phyloP scores from a whole-genome alignment of 2,113 vertebrate species.

The Alethe diademata region DNA sequence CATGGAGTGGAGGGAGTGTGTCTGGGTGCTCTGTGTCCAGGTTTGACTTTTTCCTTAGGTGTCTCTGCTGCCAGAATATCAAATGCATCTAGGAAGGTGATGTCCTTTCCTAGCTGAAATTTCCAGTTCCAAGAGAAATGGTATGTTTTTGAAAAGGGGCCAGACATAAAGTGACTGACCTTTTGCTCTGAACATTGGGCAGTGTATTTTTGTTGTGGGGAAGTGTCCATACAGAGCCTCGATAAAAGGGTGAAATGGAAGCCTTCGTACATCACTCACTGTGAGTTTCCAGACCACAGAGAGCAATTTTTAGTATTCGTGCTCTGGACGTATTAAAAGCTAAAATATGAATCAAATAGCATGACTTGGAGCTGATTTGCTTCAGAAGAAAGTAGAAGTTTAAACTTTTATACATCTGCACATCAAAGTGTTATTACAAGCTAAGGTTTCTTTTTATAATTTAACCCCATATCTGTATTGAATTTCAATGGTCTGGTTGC shows the following conservation, averaged over 20 bases:
- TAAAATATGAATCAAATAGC: constrained; percentile 66
- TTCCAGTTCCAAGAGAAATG: neutral
- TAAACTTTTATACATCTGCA: constrained; percentile 66
- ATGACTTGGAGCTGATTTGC: constrained; percentile 62
- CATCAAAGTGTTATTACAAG: constrained; percentile 64
- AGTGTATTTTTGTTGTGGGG: neutral
- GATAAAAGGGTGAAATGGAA: constrained; percentile 20
- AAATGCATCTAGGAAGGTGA: neutral
- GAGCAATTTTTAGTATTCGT: constrained; percentile 12
- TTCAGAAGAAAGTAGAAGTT: constrained; percentile 61
- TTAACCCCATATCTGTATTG: constrained; percentile 48
- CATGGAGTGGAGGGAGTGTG: rapidly evolving
- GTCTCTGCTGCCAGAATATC: neutral
- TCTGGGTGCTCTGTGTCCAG: neutral
- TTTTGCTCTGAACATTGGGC: neutral
- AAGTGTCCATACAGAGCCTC: neutral
- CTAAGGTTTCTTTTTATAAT: constrained; percentile 57
- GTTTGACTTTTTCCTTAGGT: neutral
- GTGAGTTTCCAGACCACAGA: constrained; percentile 23
- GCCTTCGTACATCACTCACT: neutral
- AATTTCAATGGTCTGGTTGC: constrained; percentile 61
- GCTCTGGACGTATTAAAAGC: constrained; percentile 45
- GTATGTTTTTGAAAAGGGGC: neutral
- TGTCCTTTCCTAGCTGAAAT: neutral
- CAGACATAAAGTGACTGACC: neutral